Percentiles rank a stretch among this genome's conserved stretches.
Conservation (phyloP, 2,113 vertebrate genomes). For the Pyxicephalus adspersus region DNA sequence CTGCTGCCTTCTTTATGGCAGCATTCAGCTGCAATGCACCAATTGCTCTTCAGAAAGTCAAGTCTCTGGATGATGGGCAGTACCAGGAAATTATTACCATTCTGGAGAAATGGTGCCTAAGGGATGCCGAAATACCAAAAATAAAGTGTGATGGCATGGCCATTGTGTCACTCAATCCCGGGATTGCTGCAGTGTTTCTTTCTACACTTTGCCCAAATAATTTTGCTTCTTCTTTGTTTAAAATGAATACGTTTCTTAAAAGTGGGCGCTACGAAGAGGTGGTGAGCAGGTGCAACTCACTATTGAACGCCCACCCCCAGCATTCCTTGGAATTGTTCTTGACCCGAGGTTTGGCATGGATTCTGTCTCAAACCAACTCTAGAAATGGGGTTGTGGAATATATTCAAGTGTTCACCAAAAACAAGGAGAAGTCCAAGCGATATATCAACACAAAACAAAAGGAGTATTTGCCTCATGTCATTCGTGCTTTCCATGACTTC, state of each 20-base stretch:
- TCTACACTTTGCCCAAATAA: conserved; percentile 80
- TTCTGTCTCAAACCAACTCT: conserved; percentile 68
- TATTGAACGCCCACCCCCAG: conserved; percentile 66
- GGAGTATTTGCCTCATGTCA: conserved; percentile 74
- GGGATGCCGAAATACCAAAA: conserved; percentile 62
- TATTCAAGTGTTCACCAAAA: conserved; percentile 72
- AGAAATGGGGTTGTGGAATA: conserved; percentile 74
- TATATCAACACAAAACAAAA: conserved; percentile 76
- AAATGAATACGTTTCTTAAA: conserved; percentile 78
- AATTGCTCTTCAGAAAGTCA: conserved; percentile 71
- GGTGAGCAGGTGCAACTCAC: conserved; percentile 67
- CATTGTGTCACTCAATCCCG: conserved; percentile 69
- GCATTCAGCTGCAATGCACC: conserved; percentile 81
- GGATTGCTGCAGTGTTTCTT: conserved; percentile 81
- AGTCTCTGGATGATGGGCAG: conserved; percentile 59
- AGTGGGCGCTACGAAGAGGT: conserved; percentile 73
- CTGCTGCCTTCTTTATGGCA: conserved; percentile 79
- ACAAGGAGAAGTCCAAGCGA: conserved; percentile 64
- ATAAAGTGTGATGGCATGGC: conserved; percentile 68
- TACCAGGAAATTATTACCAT: conserved; percentile 66
- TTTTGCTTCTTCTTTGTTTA: conserved; percentile 72
- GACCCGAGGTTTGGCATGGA: conserved; percentile 79
- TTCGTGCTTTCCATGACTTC: conserved; percentile 68
- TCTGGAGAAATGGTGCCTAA: conserved; percentile 79
- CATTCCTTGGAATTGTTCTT: conserved; percentile 70